Conservation (phyloP, 2,113 vertebrate species). For the Sigmodon hispidus region DNA sequence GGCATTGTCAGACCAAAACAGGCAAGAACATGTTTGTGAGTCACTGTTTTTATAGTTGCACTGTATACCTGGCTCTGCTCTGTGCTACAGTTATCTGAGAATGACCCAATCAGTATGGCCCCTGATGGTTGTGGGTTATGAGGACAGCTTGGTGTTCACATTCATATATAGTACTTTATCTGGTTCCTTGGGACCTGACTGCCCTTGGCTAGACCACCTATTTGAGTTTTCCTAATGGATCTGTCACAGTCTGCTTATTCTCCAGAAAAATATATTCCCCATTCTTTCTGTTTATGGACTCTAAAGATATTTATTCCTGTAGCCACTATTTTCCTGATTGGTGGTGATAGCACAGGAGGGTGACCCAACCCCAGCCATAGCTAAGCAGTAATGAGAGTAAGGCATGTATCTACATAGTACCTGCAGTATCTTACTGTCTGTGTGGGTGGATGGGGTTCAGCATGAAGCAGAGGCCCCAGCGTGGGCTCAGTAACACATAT, state of each 20-base stretch:
- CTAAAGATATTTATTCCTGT: not conserved
- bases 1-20: not conserved
- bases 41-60: not conserved
- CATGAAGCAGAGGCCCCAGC: not conserved
- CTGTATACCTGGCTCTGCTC: not conserved
- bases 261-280: not conserved
- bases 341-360: not conserved
- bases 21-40: not conserved
- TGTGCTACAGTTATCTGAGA: not conserved
- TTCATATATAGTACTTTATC: not conserved
- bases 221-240: not conserved
- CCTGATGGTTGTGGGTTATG: not conserved
- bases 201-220: not conserved
- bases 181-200: not conserved
- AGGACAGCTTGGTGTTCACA: not conserved
- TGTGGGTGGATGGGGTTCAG: not conserved
- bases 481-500: not conserved
- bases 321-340: not conserved
- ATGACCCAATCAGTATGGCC: not conserved
- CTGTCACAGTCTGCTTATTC: not conserved
- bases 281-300: not conserved
- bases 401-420: not conserved
- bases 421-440: not conserved
- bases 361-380: not conserved
- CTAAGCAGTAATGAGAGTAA: not conserved